These are phyloP conservation scores for Acrobasis repandana DNA, from an alignment of 2,888 invertebrate genomes.

Conservation along the genomic window DNA sequence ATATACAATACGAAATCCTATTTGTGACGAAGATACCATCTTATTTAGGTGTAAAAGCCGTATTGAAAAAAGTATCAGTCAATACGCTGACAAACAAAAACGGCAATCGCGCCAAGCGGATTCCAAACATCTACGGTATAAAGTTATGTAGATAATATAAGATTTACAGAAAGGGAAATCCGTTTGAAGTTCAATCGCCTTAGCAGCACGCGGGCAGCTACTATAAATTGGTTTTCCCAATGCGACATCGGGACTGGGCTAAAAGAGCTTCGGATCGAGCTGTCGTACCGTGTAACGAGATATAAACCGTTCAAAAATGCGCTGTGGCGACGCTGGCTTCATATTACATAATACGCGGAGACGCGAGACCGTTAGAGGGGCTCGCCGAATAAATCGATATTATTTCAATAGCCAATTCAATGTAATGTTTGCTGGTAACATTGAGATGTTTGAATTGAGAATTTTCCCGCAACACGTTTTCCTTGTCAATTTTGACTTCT, in stretches of 20 bases:
- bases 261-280: conserved; percentile 47
- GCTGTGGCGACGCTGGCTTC: conserved; percentile 35
- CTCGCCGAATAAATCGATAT: conserved; percentile 13
- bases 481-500: neutral
- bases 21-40: neutral
- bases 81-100: conserved; percentile 6
- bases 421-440: conserved; percentile 14
- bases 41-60: neutral
- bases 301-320: conserved; percentile 72
- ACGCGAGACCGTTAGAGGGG: conserved; percentile 8
- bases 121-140: conserved; percentile 31
- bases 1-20: neutral
- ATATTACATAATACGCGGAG: conserved; percentile 13
- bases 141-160: conserved; percentile 49
- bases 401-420: conserved; percentile 19
- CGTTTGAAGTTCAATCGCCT: conserved; percentile 65
- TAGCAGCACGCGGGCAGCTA: conserved; percentile 55
- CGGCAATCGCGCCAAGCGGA: conserved; percentile 2
- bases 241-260: conserved; percentile 44
- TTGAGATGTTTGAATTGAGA: neutral
- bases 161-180: conserved; percentile 44
- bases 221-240: conserved; percentile 70
- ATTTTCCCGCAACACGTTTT: conserved; percentile 8
- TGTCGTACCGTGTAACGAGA: conserved; percentile 73
- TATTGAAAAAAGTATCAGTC: neutral